Evolutionary conservation across 2,888 invertebrate species (phyloP).

Genomic region (Megastigmus dorsalis): DNA sequence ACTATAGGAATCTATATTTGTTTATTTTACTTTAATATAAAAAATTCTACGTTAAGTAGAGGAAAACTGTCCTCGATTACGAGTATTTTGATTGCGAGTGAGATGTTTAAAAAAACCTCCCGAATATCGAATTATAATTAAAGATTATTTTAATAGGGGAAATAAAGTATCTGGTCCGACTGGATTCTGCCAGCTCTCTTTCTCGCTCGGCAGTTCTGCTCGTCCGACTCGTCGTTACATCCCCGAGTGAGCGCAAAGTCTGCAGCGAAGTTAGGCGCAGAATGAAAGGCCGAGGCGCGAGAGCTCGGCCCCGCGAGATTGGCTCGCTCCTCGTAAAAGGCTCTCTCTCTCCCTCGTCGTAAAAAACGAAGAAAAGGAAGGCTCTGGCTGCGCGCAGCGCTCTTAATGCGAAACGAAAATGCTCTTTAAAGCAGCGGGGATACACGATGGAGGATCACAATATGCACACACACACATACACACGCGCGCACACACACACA

Average conservation of each 20-base stretch:
- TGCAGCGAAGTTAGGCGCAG: not conserved
- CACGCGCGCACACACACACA: no score
- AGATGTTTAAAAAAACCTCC: not conserved
- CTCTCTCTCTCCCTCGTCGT: constrained; percentile 34
- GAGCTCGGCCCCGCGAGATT: constrained; percentile 1
- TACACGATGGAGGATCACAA: not conserved
- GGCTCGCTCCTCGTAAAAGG: constrained; percentile 52
- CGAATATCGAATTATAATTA: constrained; percentile 17
- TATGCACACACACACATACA: no score
- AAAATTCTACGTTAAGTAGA: not conserved
- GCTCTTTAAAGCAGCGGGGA: constrained; percentile 6
- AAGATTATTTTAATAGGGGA: constrained; percentile 10
- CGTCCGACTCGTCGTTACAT: not conserved
- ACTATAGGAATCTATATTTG: not conserved
- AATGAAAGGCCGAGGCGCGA: not conserved
- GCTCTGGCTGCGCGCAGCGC: constrained; percentile 9
- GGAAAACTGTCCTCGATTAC: not conserved
- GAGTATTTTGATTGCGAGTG: not conserved
- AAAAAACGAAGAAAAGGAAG: constrained; percentile 30
- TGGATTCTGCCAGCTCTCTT: not conserved
- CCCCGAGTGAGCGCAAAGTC: not conserved
- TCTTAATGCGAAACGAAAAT: constrained; percentile 27
- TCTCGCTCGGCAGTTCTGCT: not conserved
- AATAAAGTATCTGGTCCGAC: constrained; percentile 3
- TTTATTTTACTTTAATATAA: not conserved